Evolutionary conservation across 2,888 invertebrate species (phyloP).

Genomic region (Conops quadrifasciatus): DNA sequence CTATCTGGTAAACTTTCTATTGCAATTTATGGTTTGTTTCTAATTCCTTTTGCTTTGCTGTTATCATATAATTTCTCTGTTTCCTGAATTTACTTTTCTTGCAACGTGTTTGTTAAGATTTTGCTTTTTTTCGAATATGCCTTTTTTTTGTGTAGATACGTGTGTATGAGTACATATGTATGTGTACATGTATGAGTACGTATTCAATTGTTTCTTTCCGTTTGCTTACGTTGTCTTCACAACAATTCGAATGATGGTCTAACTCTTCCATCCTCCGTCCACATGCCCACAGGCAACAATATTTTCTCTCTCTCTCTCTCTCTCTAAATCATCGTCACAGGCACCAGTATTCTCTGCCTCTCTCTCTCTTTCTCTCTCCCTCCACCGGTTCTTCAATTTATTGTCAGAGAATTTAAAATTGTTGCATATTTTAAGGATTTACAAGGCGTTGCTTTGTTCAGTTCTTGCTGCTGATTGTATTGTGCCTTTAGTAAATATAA

Average conservation of each 20-base stretch:
- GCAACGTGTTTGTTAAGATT: conserved; percentile 6
- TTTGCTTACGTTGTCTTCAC: conserved; percentile 35
- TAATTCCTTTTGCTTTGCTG: conserved; percentile 1
- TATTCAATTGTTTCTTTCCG: neutral
- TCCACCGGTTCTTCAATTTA: neutral
- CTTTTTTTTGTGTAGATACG: neutral
- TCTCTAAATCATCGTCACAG: too few species aligned
- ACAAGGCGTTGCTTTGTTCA: neutral
- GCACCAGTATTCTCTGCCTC: neutral
- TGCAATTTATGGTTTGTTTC: conserved; percentile 15
- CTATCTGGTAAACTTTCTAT: conserved; percentile 6
- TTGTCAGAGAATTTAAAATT: neutral
- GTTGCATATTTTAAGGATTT: conserved; percentile 14
- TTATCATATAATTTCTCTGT: neutral
- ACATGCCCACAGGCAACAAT: too few species aligned
- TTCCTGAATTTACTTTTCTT: conserved; percentile 1
- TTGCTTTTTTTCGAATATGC: neutral
- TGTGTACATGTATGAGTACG: too few species aligned
- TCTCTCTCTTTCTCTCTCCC: neutral
- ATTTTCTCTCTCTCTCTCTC: neutral
- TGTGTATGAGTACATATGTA: neutral
- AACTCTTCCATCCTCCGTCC: neutral
- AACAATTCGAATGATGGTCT: neutral
- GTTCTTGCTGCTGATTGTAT: neutral
- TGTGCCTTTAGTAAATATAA: neutral